Base-by-base conservation (phyloP, 2,113 vertebrate genomes). In the Hemicordylus capensis region DNA sequence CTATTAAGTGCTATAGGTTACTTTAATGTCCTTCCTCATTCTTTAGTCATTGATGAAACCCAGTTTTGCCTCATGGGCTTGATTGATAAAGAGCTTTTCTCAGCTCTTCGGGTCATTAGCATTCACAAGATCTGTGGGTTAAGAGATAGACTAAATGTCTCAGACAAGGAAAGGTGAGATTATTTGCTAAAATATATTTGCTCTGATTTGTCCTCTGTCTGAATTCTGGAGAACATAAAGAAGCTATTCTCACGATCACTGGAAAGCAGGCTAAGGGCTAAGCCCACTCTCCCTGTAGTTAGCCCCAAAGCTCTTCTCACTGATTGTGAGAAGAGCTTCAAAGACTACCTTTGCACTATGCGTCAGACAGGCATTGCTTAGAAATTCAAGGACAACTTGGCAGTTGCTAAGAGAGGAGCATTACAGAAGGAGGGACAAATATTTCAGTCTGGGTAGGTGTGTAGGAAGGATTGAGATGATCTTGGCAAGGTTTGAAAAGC, bases 31-130 rank as follows among this genome's bases (percentile, higher is more conserved):
- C 44, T 9, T 24, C 1, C 0, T 4, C 39, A 39, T n/a, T 1
- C 44, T 1, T 31, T 34, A 1, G 0, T 31, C 7, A 48, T 63
- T 86, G 5, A 46, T 82, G 28, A 63, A 28, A 56, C 3, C 34
- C 34, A 12, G 14, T 20, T 70, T 48, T 61, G 34, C 6, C 19
- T n/a, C 46, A 39, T 54, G 4, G 42, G 72, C 12, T 74, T 56
- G 22, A 66, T 11, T 5, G n/a, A 24, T 72, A 28, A 46, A 63
- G 44, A 37, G 6, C 24, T n/a, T 73, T 10, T 46, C 58, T 83
- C 31, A 69, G 15, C 20, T n/a, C 37, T 28, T 61, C 44, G 42
- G 20, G 10, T 7, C 10, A 69, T 56, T 70, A 34, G 5, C 58
- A 54, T 84, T 75, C 6, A 75, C 14, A 17, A 44, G 22, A 51